Percentiles rank a stretch among this genome's conserved stretches.
Conservation (phyloP, 2,113 vertebrate genomes). For the Desmodus rotundus region DNA sequence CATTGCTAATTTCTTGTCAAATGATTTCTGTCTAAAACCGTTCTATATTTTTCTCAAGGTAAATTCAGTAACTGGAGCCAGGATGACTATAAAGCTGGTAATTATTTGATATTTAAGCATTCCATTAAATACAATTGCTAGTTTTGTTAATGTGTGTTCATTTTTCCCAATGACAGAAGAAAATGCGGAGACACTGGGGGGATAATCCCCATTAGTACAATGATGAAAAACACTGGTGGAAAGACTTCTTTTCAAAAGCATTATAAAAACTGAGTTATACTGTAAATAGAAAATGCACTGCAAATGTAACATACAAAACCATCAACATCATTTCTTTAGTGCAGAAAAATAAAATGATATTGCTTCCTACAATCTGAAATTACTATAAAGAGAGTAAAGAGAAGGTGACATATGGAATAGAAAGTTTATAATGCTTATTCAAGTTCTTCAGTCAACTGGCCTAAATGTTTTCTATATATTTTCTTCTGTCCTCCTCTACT, state of each 20-base stretch:
- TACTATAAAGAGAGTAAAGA: background rate
- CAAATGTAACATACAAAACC: background rate
- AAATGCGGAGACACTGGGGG: background rate
- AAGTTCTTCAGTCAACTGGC: background rate
- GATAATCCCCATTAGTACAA: constrained; percentile 5
- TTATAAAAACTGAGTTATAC: background rate
- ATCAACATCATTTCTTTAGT: background rate
- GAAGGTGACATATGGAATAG: background rate
- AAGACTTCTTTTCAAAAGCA: background rate
- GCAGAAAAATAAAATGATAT: background rate
- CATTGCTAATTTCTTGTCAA: constrained; percentile 54
- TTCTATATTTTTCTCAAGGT: constrained; percentile 33
- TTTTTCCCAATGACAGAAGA: constrained; percentile 24
- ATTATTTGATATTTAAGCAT: constrained; percentile 59
- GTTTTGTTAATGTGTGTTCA: constrained; percentile 9
- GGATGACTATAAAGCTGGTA: constrained; percentile 33
- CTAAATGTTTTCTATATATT: background rate
- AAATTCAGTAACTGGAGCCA: constrained; percentile 19
- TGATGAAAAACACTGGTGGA: background rate
- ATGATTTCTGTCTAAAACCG: constrained; percentile 10
- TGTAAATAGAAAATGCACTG: constrained; percentile 5
- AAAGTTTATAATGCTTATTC: background rate
- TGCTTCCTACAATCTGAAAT: background rate
- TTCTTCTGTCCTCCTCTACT: background rate
- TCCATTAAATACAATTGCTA: constrained; percentile 38